Conservation (phyloP, 2,888 invertebrate species). For the Phania funesta region DNA sequence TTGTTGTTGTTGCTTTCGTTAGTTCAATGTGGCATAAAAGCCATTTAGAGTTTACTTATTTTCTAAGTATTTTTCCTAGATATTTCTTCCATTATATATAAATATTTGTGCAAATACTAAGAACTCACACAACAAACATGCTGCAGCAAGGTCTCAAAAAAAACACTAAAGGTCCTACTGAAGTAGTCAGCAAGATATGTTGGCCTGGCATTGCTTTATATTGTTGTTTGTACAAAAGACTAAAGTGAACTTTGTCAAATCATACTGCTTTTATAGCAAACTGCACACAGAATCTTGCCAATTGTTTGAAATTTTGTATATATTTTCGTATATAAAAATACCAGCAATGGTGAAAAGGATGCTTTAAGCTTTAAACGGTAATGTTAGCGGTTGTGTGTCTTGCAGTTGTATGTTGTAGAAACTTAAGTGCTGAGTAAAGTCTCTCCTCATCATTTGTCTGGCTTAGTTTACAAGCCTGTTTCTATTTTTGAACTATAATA, state of each 20-base stretch:
- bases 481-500: neutral
- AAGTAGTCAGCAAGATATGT: constrained; percentile 28
- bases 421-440: constrained; percentile 51
- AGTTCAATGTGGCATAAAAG: constrained; percentile 65
- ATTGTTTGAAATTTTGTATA: neutral
- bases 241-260: constrained; percentile 65
- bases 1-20: constrained; percentile 31
- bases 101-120: constrained; percentile 59
- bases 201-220: constrained; percentile 46
- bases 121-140: constrained; percentile 5
- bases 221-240: constrained; percentile 44
- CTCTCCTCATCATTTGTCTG: constrained; percentile 53
- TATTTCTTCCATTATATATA: constrained; percentile 51
- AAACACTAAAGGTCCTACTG: constrained; percentile 55
- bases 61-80: constrained; percentile 29
- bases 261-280: constrained; percentile 37
- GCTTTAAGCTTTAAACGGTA: neutral
- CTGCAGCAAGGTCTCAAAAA: constrained; percentile 50
- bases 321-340: neutral
- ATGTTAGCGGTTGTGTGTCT: constrained; percentile 7
- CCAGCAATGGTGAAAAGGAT: constrained; percentile 27
- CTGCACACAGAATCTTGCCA: constrained; percentile 10
- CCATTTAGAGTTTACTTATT: constrained; percentile 63
- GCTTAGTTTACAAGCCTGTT: constrained; percentile 58
- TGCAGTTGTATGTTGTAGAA: constrained; percentile 14